Evolutionary conservation across 2,113 vertebrate genomes (phyloP).

Genomic region (Picathartes gymnocephalus): DNA sequence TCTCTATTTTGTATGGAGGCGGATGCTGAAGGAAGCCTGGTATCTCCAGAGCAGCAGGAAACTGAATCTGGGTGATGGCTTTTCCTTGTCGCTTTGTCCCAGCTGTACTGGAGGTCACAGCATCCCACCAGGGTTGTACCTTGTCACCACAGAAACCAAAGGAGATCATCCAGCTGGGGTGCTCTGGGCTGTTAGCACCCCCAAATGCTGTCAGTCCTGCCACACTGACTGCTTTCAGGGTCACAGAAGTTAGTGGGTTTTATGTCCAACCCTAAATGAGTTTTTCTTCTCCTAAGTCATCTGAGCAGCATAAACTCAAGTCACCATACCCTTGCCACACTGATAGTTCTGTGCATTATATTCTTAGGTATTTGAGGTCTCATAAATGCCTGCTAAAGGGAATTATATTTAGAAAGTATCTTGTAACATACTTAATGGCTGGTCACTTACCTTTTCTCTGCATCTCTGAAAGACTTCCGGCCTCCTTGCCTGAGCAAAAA

Average conservation of each 20-base stretch:
- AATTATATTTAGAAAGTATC: conserved; percentile 48
- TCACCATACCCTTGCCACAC: neutral
- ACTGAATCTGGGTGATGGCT: neutral
- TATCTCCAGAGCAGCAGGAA: neutral
- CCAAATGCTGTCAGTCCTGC: neutral
- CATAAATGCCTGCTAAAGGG: neutral
- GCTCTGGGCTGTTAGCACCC: neutral
- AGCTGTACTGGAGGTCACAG: neutral
- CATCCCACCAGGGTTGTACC: neutral
- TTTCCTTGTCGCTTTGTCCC: neutral
- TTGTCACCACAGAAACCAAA: neutral
- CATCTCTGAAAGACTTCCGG: neutral
- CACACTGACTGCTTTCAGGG: neutral
- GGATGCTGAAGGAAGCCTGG: neutral
- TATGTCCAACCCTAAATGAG: neutral
- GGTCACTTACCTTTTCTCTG: neutral
- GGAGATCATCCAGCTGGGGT: neutral
- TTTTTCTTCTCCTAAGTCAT: neutral
- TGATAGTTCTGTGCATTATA: neutral
- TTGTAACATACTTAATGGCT: neutral
- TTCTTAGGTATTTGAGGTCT: neutral
- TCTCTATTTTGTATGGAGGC: neutral
- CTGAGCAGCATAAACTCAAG: neutral
- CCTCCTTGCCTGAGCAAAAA: neutral
- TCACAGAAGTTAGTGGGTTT: neutral